These are phyloP conservation scores for Piaya cayana DNA, from an alignment of 2,113 vertebrate genomes.

Conservation along the genomic window DNA sequence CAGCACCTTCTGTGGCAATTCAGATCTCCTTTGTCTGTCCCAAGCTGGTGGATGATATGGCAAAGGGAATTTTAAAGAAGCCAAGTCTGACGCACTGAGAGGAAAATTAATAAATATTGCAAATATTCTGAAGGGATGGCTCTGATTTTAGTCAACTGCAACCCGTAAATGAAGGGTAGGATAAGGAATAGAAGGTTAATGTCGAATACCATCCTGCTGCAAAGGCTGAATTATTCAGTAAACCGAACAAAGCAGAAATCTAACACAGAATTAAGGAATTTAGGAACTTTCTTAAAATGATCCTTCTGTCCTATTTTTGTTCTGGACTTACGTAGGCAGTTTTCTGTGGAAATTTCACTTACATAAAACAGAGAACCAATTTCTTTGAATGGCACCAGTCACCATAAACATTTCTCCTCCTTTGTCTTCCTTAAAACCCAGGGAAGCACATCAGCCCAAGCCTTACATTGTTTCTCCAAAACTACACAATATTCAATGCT, in stretches of 20 bases:
- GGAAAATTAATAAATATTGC: background rate
- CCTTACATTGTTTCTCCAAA: rapidly evolving
- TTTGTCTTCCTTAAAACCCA: background rate
- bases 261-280: background rate
- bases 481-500: background rate
- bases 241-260: background rate
- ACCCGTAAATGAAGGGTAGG: background rate
- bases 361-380: background rate
- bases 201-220: background rate
- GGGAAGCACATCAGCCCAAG: background rate
- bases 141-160: background rate
- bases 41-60: background rate
- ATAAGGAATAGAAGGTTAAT: background rate
- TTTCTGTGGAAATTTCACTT: background rate
- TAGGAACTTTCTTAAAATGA: background rate
- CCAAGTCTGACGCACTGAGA: background rate
- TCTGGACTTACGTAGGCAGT: background rate
- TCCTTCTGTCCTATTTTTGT: background rate
- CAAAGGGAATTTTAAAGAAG: background rate
- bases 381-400: background rate
- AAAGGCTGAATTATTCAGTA: background rate
- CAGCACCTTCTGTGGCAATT: background rate
- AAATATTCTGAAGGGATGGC: background rate
- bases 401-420: background rate
- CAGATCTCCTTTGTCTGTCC: background rate